These are phyloP conservation scores for Zeus faber DNA, from an alignment of 2,113 vertebrate species.

Conservation along the genomic window DNA sequence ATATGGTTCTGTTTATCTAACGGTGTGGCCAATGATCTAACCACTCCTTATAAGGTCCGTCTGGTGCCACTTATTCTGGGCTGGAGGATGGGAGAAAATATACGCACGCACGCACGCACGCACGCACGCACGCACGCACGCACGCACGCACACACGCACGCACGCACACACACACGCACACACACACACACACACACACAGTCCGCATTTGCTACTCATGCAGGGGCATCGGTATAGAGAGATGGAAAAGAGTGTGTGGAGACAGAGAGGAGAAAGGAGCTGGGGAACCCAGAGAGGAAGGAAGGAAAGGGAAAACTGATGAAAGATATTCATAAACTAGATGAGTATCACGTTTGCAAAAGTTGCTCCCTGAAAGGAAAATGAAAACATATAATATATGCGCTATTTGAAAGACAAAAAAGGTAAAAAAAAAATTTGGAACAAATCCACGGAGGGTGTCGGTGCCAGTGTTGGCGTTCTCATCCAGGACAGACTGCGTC, in stretches of 20 bases:
- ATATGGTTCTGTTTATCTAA: conserved; percentile 71
- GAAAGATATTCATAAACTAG: no score
- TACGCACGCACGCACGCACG: conserved; percentile 3
- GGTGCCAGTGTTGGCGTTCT: no score
- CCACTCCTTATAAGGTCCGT: conserved; percentile 79
- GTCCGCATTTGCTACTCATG: conserved; percentile 25
- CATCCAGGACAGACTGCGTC: no score
- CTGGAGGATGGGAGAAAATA: conserved; percentile 47
- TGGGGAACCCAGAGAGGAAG: conserved; percentile 2
- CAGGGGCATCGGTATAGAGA: conserved; percentile 24
- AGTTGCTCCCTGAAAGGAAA: no score
- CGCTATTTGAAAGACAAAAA: no score
- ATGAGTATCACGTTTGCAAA: no score
- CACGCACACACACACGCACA: neutral
- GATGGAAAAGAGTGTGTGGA: conserved; percentile 18
- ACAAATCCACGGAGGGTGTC: no score
- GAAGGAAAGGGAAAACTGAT: conserved; percentile 16
- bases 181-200: neutral
- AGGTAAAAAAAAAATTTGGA: no score
- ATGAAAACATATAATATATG: no score
- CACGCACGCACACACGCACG: conserved; percentile 21
- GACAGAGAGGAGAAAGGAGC: conserved; percentile 20
- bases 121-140: conserved; percentile 35
- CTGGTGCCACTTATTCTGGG: conserved; percentile 77
- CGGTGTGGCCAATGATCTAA: conserved; percentile 73